Percentiles rank a stretch among this genome's conserved stretches.
Conservation (phyloP, 2,888 invertebrate species). For the Lycocerus yunnanus region DNA sequence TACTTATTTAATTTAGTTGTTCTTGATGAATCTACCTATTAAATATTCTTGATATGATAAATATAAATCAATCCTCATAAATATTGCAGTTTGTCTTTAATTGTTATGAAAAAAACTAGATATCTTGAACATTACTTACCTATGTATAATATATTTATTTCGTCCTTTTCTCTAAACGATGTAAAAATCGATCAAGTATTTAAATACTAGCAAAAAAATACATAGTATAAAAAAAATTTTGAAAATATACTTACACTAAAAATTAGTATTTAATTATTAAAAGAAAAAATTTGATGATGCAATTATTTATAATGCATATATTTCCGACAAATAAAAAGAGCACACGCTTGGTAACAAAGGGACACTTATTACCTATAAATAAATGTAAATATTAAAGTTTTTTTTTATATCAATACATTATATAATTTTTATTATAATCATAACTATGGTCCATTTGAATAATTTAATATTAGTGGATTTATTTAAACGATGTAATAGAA, state of each 20-base stretch:
- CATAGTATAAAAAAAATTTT: not conserved
- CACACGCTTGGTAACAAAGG: constrained; percentile 29
- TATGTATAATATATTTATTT: too few relatives aligned
- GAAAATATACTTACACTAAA: not conserved
- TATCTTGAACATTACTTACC: too few relatives aligned
- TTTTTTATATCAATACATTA: constrained; percentile 27
- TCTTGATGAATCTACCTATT: too few relatives aligned
- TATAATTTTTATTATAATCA: constrained; percentile 26
- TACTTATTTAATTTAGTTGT: too few relatives aligned
- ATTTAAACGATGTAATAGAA: constrained; percentile 35
- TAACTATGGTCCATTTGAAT: constrained; percentile 30
- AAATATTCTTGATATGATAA: too few relatives aligned
- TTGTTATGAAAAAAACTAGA: too few relatives aligned
- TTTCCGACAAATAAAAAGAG: constrained; percentile 29
- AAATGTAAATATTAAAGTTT: constrained; percentile 31
- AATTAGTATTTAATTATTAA: not conserved
- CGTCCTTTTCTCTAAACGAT: too few relatives aligned
- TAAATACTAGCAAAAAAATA: too few relatives aligned
- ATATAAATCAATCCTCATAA: too few relatives aligned
- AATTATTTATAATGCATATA: constrained; percentile 13
- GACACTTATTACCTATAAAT: constrained; percentile 29
- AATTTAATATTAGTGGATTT: constrained; percentile 22
- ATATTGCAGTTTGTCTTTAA: too few relatives aligned
- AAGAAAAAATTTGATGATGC: not conserved
- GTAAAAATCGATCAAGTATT: too few relatives aligned